Conservation (phyloP, 1,140 invertebrate species). For the Aphaenogaster floridana region DNA sequence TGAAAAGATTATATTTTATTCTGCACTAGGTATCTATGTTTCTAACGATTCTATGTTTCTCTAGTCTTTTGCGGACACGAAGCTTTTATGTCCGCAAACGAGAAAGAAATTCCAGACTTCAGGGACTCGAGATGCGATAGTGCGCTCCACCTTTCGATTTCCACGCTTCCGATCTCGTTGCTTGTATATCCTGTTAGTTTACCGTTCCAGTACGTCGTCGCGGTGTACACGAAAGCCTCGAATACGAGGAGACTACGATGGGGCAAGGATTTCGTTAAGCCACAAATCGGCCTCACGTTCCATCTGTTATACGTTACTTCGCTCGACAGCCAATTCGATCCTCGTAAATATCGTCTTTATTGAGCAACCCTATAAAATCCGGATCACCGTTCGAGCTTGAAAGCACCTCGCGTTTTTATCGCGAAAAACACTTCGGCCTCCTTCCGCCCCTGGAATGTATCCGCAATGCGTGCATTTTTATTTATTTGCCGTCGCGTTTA, state of each 20-base stretch:
- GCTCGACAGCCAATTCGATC: slow-evolving; percentile 60
- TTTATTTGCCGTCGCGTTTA: slow-evolving; percentile 12
- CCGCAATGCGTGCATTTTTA: slow-evolving; percentile 1
- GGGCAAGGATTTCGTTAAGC: slow-evolving; percentile 68
- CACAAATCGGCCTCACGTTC: slow-evolving; percentile 62
- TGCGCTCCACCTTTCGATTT: slow-evolving; percentile 36
- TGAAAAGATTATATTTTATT: neutral
- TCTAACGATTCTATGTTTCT: neutral
- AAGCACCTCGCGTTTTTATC: slow-evolving; percentile 44
- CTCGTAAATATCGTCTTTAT: slow-evolving; percentile 72
- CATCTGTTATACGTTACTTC: slow-evolving; percentile 55
- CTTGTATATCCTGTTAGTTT: slow-evolving; percentile 57
- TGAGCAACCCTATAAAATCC: slow-evolving; percentile 61
- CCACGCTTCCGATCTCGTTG: slow-evolving; percentile 48
- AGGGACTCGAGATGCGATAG: neutral
- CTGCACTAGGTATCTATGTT: neutral
- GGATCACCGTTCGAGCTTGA: slow-evolving; percentile 55
- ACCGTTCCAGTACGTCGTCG: slow-evolving; percentile 41
- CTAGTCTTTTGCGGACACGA: neutral
- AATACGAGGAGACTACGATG: slow-evolving; percentile 36
- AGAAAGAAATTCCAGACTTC: slow-evolving; percentile 19
- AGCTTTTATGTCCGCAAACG: neutral
- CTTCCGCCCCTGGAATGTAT: slow-evolving; percentile 12
- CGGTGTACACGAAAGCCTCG: slow-evolving; percentile 36
- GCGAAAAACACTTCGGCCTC: slow-evolving; percentile 10